Percentiles rank a stretch among this genome's conserved stretches.
Conservation (phyloP, 2,797 vertebrate species). For the Crocidura indochinensis region DNA sequence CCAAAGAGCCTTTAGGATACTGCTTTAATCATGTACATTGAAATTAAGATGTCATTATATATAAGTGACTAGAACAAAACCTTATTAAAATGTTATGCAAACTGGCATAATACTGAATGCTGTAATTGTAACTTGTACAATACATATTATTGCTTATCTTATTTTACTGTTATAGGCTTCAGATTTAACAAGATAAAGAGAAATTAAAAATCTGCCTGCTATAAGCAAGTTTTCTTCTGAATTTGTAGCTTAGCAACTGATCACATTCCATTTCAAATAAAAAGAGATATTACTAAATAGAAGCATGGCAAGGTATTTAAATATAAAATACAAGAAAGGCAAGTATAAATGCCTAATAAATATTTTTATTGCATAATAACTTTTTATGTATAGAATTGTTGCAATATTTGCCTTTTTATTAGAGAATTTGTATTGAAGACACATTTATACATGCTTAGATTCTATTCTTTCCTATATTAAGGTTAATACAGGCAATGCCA, state of each 20-base stretch:
- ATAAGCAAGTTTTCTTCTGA: constrained; percentile 63
- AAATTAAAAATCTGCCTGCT: constrained; percentile 64
- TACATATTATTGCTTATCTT: constrained; percentile 78
- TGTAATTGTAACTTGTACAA: constrained; percentile 78
- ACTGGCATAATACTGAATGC: constrained; percentile 81
- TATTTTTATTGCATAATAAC: neutral
- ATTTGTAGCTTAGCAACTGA: constrained; percentile 52
- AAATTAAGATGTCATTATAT: constrained; percentile 84
- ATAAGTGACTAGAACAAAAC: constrained; percentile 80
- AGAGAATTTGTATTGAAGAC: neutral
- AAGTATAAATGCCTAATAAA: constrained; percentile 10
- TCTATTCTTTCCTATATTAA: neutral
- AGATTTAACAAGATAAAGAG: constrained; percentile 63
- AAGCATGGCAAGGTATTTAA: neutral
- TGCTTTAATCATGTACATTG: constrained; percentile 82
- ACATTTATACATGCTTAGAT: neutral
- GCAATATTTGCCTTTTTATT: neutral
- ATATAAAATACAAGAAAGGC: neutral
- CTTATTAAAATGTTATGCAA: constrained; percentile 86
- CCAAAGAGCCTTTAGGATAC: constrained; percentile 81
- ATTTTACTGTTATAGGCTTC: constrained; percentile 74
- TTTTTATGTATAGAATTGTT: neutral
- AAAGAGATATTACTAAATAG: neutral
- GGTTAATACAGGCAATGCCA: too few species aligned
- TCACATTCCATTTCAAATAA: neutral